Evolutionary conservation across 2,888 invertebrate species (phyloP).

Genomic region (Trissolcus japonicus): DNA sequence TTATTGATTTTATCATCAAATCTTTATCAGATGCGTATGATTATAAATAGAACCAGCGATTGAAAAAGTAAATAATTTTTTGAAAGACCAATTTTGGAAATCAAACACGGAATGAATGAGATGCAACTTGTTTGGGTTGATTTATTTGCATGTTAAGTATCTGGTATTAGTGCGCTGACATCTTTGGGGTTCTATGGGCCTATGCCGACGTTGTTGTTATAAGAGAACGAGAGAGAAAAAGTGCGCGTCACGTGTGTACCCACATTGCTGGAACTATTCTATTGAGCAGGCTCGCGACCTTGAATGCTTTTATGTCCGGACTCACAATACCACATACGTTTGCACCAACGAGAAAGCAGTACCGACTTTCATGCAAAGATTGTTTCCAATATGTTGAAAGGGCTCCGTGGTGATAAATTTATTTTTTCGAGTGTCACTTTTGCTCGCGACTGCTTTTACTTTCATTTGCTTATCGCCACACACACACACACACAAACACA

Average conservation of each 20-base stretch:
- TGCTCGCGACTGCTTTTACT: slow-evolving; percentile 15
- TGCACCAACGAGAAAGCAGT: slow-evolving; percentile 17
- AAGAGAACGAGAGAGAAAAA: background rate
- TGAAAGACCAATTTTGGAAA: no score
- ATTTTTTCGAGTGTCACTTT: no score
- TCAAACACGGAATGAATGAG: no score
- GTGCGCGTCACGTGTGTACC: slow-evolving; percentile 30
- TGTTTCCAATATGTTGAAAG: slow-evolving; percentile 30
- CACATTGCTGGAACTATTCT: slow-evolving; percentile 25
- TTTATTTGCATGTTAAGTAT: slow-evolving; percentile 26
- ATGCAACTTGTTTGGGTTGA: no score
- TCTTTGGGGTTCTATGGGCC: slow-evolving; percentile 30
- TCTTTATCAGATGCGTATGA: background rate
- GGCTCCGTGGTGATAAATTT: background rate
- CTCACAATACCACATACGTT: slow-evolving; percentile 35
- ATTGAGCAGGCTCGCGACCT: slow-evolving; percentile 20
- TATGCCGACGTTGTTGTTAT: slow-evolving; percentile 19
- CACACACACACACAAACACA: background rate
- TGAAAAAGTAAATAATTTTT: no score
- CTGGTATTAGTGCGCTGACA: slow-evolving; percentile 34
- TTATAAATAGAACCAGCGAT: no score
- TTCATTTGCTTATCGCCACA: slow-evolving; percentile 12
- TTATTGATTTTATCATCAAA: slow-evolving; percentile 57
- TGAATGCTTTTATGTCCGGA: slow-evolving; percentile 38
- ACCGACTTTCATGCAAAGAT: slow-evolving; percentile 39